Evolutionary conservation across 2,888 invertebrate genomes (phyloP), one percentile per base, ranked within the genome.

Genomic region (Brenthis daphne): DNA sequence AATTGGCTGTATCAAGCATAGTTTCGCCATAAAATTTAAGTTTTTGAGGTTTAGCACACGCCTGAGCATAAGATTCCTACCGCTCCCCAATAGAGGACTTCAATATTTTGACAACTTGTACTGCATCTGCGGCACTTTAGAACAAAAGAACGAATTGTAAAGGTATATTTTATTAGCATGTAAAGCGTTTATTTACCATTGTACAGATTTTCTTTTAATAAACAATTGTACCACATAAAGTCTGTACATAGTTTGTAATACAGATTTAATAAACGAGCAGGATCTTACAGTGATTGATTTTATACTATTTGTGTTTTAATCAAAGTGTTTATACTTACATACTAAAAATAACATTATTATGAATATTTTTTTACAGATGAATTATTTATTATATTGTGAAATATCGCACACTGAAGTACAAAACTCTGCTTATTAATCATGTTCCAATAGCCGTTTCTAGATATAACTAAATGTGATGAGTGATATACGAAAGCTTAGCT

Each of bases 361-460:
- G 71, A 74, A 74, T 71, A 60, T 69, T 72, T 71, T 77, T 76
- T 76, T 78, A 73, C 76, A 75, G 72, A 75, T 71, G 68, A 73
- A 70, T 72, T 75, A 74, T 72, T 74, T 71, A 76, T 74, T 74
- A 83, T 80, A 81, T 69, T 83, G 84, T 87, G 82, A 80, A 83
- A 80, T 76, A 80, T 77, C 79, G 89, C 92, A 90, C 90, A 87
- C 79, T 77, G 84, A 77, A 91, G 92, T 90, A 92, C 91, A 91
- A 89, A 88, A 76, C 75, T 79, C 79, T 82, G 81, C 82, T 79
- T 77, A 77, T 80, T 78, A 81, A 83, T 83, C 85, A 85, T 86
- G 83, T 88, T 87, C 85, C 86, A 81, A 84, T 82, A 83, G 37
- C 20, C 65, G 37, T 43, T 47, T 64, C 57, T 53, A 65, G 74